Conservation (phyloP, 2,113 vertebrate genomes). For the Porphyrio hochstetteri region DNA sequence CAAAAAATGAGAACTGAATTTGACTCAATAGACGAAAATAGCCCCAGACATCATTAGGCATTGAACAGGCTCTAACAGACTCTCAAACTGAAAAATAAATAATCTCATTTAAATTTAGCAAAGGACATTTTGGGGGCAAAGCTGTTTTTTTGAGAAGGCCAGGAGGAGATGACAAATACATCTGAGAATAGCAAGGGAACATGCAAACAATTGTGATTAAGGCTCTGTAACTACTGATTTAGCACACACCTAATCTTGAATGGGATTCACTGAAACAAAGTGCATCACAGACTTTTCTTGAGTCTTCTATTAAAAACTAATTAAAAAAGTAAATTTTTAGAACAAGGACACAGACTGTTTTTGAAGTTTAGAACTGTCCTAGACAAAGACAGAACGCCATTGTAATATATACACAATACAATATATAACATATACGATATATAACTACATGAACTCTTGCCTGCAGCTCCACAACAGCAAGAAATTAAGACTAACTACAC, state of each 20-base stretch:
- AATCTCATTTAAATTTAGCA: conserved; percentile 2
- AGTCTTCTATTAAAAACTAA: neutral
- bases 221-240: neutral
- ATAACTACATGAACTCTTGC: neutral
- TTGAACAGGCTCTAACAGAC: neutral
- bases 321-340: neutral
- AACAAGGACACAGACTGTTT: neutral
- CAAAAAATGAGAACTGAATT: conserved; percentile 16
- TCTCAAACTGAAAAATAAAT: conserved; percentile 34
- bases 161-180: neutral
- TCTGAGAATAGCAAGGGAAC: neutral
- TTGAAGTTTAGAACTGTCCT: neutral
- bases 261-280: neutral
- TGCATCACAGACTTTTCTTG: neutral
- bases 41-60: neutral
- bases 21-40: conserved; percentile 27
- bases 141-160: neutral
- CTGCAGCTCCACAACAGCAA: neutral
- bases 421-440: no score
- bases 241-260: neutral
- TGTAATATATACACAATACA: neutral
- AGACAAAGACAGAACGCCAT: neutral
- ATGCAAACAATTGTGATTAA: neutral
- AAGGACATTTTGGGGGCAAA: conserved; percentile 14
- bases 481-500: neutral